Percentiles rank a stretch among this genome's conserved stretches.
These are phyloP conservation scores for Pyralis farinalis DNA, from an alignment of 2,888 invertebrate genomes.

Conservation along the genomic window DNA sequence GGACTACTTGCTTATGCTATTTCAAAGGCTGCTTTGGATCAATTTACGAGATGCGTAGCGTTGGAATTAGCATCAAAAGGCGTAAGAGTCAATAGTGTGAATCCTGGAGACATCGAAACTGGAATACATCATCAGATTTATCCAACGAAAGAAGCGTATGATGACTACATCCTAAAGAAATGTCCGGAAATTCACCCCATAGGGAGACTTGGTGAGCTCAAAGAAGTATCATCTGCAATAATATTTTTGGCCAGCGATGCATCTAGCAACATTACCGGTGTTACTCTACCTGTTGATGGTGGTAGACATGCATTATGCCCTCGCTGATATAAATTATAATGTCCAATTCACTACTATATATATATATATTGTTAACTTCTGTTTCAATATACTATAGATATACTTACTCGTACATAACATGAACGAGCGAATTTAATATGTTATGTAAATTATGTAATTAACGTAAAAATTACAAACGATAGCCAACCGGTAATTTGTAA, in stretches of 20 bases:
- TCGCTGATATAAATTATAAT: too few species aligned
- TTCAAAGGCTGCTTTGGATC: constrained; percentile 94
- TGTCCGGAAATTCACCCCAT: constrained; percentile 93
- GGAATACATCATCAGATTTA: constrained; percentile 43
- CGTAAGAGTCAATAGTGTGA: constrained; percentile 92
- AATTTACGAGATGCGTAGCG: constrained; percentile 92
- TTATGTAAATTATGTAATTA: too few species aligned
- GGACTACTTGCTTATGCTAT: constrained; percentile 91
- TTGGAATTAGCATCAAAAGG: constrained; percentile 87
- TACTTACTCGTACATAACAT: too few species aligned
- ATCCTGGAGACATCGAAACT: constrained; percentile 90
- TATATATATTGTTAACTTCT: too few species aligned
- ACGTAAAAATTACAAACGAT: too few species aligned
- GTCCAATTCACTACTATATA: too few species aligned
- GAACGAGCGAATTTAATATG: too few species aligned
- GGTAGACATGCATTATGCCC: constrained; percentile 94
- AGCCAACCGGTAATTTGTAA: too few species aligned
- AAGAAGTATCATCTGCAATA: constrained; percentile 94
- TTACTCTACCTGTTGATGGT: constrained; percentile 91
- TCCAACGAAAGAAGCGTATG: constrained; percentile 88
- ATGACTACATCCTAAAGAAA: constrained; percentile 90
- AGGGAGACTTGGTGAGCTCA: constrained; percentile 89
- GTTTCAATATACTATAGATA: too few species aligned
- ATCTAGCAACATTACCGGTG: constrained; percentile 93
- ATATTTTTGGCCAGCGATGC: constrained; percentile 93